phyloP scores from a whole-genome alignment of 2,888 invertebrate genomes.

The Serrognathus titanus region DNA sequence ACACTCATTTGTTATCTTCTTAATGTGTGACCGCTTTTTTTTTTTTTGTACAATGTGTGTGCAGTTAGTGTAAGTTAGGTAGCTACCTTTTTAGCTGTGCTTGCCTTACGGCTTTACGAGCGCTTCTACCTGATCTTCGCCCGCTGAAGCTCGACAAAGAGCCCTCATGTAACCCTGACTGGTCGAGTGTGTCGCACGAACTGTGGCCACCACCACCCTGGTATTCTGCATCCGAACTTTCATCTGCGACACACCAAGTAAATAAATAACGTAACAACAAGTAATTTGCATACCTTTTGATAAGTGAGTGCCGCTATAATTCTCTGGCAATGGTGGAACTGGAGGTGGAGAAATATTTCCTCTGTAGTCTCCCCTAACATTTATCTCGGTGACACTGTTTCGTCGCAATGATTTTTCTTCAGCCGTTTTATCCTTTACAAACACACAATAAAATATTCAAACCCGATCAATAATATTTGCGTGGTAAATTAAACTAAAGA shows the following conservation, averaged over 20 bases:
- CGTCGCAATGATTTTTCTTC: constrained; percentile 36
- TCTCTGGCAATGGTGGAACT: constrained; percentile 62
- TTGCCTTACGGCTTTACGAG: constrained; percentile 57
- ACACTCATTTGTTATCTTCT: too few species aligned
- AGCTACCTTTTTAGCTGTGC: constrained; percentile 65
- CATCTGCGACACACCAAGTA: constrained; percentile 42
- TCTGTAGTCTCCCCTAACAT: constrained; percentile 26
- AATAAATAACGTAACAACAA: neutral
- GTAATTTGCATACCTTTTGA: constrained; percentile 31
- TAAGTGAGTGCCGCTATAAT: constrained; percentile 48
- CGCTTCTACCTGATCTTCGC: constrained; percentile 36
- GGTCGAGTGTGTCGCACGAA: constrained; percentile 48
- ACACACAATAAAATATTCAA: constrained; percentile 5
- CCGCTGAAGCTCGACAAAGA: constrained; percentile 48
- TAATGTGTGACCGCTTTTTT: neutral
- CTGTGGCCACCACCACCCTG: constrained; percentile 36
- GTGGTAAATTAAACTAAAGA: neutral
- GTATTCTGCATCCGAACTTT: constrained; percentile 53
- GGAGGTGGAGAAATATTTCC: constrained; percentile 62
- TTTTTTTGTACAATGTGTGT: neutral
- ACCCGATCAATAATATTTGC: neutral
- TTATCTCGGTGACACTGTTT: constrained; percentile 40
- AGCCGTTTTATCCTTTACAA: constrained; percentile 32
- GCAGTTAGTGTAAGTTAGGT: neutral
- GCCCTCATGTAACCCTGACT: constrained; percentile 47